Conservation (phyloP, 2,797 vertebrate genomes). For the Gallinago stenura region DNA sequence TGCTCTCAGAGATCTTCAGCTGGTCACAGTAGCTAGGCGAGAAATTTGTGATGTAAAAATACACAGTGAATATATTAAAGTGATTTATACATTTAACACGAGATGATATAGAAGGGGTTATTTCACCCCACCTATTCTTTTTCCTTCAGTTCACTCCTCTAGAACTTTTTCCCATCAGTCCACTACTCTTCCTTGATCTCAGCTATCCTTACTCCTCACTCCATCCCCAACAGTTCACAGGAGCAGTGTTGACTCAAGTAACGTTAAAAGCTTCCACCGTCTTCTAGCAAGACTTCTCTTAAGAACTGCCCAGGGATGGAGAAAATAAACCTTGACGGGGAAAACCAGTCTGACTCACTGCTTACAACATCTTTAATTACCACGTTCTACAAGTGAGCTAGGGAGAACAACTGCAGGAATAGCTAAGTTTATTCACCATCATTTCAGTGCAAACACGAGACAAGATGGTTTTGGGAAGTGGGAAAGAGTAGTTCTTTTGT, state of each 20-base stretch:
- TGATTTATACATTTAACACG: neutral
- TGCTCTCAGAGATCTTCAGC: conserved; percentile 95
- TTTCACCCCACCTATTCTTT: neutral
- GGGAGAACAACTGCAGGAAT: neutral
- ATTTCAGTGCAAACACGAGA: neutral
- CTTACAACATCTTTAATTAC: neutral
- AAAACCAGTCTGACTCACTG: neutral
- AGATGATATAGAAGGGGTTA: neutral
- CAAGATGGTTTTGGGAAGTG: neutral
- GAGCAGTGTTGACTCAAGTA: neutral
- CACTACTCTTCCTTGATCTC: neutral
- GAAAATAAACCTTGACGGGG: neutral
- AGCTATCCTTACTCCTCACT: neutral
- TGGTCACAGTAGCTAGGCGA: conserved; percentile 94
- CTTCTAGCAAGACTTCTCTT: neutral
- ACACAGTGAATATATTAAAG: neutral
- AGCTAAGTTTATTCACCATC: neutral
- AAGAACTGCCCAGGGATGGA: neutral
- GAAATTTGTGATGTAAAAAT: neutral
- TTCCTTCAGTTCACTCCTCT: neutral
- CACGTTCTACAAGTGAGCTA: neutral
- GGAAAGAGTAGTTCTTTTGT: neutral
- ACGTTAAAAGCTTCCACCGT: neutral
- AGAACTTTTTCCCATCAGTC: neutral
- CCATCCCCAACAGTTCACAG: neutral